phyloP scores from a whole-genome alignment of 2,888 invertebrate species.

The Amphipoea oculea region DNA sequence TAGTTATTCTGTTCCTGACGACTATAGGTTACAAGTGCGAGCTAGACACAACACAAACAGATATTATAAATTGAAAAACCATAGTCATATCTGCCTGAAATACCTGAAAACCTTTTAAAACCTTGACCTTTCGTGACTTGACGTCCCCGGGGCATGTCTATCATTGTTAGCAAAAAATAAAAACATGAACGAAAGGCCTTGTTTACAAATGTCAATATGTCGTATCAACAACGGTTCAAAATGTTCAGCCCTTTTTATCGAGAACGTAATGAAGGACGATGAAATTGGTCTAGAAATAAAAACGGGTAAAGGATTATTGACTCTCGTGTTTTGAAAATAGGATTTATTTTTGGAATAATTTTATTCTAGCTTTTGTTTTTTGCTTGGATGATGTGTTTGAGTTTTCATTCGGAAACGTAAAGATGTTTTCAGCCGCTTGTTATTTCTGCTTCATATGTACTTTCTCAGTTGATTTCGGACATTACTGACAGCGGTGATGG shows the following conservation, averaged over 20 bases:
- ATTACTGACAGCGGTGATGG: no score
- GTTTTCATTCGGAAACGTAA: background rate
- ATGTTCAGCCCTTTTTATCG: conserved; percentile 28
- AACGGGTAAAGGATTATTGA: conserved; percentile 31
- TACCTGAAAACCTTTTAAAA: background rate
- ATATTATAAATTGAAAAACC: background rate
- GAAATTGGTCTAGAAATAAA: conserved; percentile 34
- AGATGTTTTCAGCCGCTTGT: background rate
- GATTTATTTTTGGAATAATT: conserved; percentile 9
- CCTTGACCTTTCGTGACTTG: conserved; percentile 9
- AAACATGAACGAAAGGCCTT: conserved; percentile 18
- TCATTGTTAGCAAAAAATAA: conserved; percentile 3
- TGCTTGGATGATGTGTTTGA: background rate
- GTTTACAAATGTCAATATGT: conserved; percentile 56
- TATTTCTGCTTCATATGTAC: background rate
- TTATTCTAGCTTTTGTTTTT: background rate
- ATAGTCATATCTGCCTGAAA: background rate
- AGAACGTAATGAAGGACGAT: conserved; percentile 36
- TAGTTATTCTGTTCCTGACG: background rate
- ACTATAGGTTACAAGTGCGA: background rate
- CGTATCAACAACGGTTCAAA: conserved; percentile 15
- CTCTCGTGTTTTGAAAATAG: conserved; percentile 8
- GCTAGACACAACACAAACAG: background rate
- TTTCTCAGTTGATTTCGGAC: no score
- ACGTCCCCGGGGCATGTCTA: conserved; percentile 6